Evolutionary conservation across 2,888 invertebrate genomes (phyloP).

Genomic region (Leucoma salicis): DNA sequence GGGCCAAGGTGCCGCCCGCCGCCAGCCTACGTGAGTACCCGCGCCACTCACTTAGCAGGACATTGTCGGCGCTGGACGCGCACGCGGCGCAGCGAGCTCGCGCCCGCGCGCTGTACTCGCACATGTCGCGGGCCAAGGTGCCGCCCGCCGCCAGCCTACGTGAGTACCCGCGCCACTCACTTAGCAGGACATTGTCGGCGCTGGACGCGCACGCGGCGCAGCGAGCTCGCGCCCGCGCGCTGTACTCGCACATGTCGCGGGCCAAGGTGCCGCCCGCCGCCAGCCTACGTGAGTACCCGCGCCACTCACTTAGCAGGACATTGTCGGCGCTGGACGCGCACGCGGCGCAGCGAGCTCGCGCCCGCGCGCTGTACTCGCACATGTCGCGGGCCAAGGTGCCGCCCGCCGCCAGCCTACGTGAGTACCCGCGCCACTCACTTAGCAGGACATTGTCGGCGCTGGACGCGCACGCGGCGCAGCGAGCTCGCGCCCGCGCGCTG

Average conservation of each 20-base stretch:
- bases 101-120: conserved; percentile 91
- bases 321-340: conserved; percentile 97
- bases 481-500: conserved; percentile 91
- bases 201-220: conserved; percentile 96
- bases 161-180: no score
- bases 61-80: conserved; percentile 97
- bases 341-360: conserved; percentile 93
- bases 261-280: conserved; percentile 84
- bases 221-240: conserved; percentile 91
- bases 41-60: no score
- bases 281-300: conserved; percentile 86
- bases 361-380: conserved; percentile 90
- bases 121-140: conserved; percentile 89
- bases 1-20: not conserved
- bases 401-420: conserved; percentile 82
- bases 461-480: conserved; percentile 94
- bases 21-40: conserved; percentile 72
- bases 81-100: conserved; percentile 95
- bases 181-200: no score
- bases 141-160: conserved; percentile 78
- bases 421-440: no score
- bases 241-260: conserved; percentile 90
- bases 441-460: no score
- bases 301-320: no score
- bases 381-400: conserved; percentile 88